Base-by-base conservation (phyloP, 2,797 vertebrate genomes). In the Epinephelus malabaricus region DNA sequence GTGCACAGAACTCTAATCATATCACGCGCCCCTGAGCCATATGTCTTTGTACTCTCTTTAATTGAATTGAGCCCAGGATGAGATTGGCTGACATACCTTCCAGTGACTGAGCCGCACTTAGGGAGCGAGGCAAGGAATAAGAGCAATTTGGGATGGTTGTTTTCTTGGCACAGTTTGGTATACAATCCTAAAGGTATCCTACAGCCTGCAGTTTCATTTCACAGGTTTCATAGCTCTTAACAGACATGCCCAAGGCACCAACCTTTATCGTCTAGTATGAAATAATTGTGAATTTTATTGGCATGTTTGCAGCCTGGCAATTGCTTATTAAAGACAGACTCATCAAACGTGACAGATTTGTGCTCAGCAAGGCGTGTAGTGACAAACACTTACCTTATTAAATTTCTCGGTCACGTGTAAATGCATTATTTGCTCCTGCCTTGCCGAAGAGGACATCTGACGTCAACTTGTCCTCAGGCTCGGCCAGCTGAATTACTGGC, bases 31-130 rank as follows among this genome's bases (percentile, higher is more conserved):
- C 84, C 78, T 64, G 60, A 90, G 90, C 90, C 89, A 86, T 93
- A 90, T 89, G 90, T 93, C 92, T 94, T 88, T 87, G 87, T 93
- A 91, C 92, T 95, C 93, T 86, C 82, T 90, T 86, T 94, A 93
- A 96, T 94, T 93, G 87, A 93, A 95, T 94, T 93, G 91, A 73
- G 76, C 58, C 70, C 21, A 73, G 83, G 91, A 93, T 89, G 86
- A 91, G 91, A 93, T 92, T 93, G 91, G 89, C 85, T 88, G 86
- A 91, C 88, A 92, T 94, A 89, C 80, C 87, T 81, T 88, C 79
- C 86, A 79, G 81, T 78, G 60, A 75, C 76, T 82, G 78, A 81
- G 82, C 73, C 19, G 55, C 79, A 69, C 82, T 83, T 53, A 47
- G 27, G 75, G 51, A 85, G 68, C 38, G 15, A 72, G 72, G 79